These are phyloP conservation scores for Hiodon alosoides DNA, from an alignment of 2,113 vertebrate species.

Conservation along the genomic window DNA sequence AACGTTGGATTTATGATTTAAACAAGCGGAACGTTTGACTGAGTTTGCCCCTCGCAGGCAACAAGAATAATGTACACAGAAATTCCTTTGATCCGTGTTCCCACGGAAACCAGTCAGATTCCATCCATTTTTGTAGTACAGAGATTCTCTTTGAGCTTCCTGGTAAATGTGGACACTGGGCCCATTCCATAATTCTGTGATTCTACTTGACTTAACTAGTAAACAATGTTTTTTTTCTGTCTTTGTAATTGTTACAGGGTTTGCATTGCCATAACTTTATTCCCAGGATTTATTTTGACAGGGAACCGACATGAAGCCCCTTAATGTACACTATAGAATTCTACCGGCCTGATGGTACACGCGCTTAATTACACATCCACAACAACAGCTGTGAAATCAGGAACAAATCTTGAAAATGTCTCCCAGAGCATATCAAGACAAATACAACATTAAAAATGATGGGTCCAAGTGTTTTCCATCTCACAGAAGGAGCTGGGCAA, in stretches of 20 bases:
- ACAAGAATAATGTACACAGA: neutral
- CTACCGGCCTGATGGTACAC: neutral
- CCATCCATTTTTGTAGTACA: neutral
- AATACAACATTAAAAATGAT: constrained; percentile 5
- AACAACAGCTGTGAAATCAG: constrained; percentile 10
- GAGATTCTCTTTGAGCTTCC: neutral
- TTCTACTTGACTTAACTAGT: too few species aligned
- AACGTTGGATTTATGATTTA: too few species aligned
- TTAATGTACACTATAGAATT: too few species aligned
- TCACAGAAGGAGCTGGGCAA: neutral
- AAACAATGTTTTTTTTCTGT: too few species aligned
- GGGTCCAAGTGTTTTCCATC: constrained; percentile 10
- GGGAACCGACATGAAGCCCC: too few species aligned
- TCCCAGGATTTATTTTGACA: neutral
- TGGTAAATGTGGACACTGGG: neutral
- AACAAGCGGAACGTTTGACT: neutral
- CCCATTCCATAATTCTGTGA: neutral
- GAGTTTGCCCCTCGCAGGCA: neutral
- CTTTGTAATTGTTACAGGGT: neutral
- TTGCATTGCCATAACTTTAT: neutral
- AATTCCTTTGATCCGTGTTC: constrained; percentile 6
- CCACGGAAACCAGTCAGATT: neutral
- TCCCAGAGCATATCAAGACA: neutral
- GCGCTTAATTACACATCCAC: neutral
- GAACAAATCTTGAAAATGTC: neutral